Evolutionary conservation across 2,797 vertebrate genomes (phyloP).

Genomic region (Chloroceryle amazona): DNA sequence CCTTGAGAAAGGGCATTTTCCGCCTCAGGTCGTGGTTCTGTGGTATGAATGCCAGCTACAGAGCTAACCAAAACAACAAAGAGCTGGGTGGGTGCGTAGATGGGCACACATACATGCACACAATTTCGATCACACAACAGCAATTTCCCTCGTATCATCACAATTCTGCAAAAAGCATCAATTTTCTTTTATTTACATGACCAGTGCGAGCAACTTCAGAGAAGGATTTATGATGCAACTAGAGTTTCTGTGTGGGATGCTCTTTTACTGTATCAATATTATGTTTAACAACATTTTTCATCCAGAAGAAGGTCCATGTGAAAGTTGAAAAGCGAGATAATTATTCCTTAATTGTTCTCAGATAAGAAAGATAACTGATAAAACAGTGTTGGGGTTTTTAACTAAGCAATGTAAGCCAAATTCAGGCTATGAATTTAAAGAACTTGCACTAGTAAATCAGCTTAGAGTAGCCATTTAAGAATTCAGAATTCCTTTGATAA

Average conservation of each 20-base stretch:
- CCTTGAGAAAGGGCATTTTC: conserved; percentile 13
- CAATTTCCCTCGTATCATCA: neutral
- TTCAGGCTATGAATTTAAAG: neutral
- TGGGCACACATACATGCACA: neutral
- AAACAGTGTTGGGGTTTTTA: too few species aligned
- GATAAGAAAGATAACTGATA: neutral
- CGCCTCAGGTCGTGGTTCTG: neutral
- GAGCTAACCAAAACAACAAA: neutral
- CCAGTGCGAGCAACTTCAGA: conserved; percentile 32
- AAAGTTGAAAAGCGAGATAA: conserved; percentile 3
- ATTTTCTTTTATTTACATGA: conserved; percentile 66
- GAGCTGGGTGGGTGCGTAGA: neutral
- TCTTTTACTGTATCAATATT: conserved; percentile 46
- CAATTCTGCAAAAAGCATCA: conserved; percentile 34
- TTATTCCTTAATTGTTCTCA: conserved; percentile 20
- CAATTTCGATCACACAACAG: neutral
- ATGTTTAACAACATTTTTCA: conserved; percentile 50
- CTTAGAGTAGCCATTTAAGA: neutral
- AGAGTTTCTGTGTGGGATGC: conserved; percentile 33
- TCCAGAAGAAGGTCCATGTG: neutral
- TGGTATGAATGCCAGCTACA: neutral
- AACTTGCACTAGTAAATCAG: neutral
- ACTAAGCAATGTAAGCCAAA: neutral
- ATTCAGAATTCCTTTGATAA: neutral
- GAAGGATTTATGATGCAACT: conserved; percentile 35